phyloP scores from a whole-genome alignment of 2,113 vertebrate species.

The Ardeotis arabs region DNA sequence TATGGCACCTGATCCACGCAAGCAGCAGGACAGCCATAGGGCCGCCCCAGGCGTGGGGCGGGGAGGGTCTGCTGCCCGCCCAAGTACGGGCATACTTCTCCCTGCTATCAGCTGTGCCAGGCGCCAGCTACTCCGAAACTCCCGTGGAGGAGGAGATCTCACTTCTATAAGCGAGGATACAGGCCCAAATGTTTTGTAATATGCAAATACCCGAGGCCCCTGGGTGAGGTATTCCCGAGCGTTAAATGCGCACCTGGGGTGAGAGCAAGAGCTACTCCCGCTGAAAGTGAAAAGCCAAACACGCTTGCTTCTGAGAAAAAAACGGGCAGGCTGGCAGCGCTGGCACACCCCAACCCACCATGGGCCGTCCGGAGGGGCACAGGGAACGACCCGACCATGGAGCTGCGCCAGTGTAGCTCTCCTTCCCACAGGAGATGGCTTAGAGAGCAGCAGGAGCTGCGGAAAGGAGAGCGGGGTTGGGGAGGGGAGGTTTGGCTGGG shows the following conservation, averaged over 20 bases:
- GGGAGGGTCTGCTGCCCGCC: neutral
- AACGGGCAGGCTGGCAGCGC: neutral
- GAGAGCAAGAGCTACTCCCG: neutral
- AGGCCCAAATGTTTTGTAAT: neutral
- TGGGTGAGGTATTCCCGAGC: neutral
- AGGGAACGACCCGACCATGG: neutral
- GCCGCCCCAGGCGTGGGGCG: neutral
- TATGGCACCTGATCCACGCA: neutral
- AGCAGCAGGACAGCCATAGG: neutral
- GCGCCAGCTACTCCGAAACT: neutral
- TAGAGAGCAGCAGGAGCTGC: neutral
- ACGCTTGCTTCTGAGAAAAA: neutral
- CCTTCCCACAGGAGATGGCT: neutral
- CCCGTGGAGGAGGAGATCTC: neutral
- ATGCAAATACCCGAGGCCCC: neutral
- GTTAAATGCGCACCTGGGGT: neutral
- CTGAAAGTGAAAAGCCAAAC: neutral
- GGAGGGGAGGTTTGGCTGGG: neutral
- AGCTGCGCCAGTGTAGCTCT: neutral
- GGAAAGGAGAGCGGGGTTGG: neutral
- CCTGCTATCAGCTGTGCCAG: neutral
- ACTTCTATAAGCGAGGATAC: neutral
- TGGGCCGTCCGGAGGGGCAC: accelerated
- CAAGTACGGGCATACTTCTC: neutral
- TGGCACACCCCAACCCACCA: neutral